A percentile compares a stretch with the other conserved stretches of the same genome.
These are phyloP conservation scores for Peromyscus californicus DNA, from an alignment of 2,113 vertebrate genomes.

Conservation along the genomic window DNA sequence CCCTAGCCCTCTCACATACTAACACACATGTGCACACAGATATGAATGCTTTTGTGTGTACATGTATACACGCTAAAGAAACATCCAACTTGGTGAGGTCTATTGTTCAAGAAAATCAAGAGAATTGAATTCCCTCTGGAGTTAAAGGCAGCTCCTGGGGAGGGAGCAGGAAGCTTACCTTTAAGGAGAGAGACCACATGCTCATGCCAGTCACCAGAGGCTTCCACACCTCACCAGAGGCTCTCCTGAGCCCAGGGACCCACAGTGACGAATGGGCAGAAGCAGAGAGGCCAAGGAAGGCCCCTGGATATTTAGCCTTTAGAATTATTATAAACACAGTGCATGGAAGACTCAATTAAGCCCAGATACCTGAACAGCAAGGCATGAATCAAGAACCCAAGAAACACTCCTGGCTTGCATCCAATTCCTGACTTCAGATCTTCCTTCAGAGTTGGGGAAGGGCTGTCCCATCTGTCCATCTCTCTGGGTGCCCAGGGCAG, in stretches of 20 bases:
- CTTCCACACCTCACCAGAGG: fast-evolving
- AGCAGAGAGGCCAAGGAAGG: background rate
- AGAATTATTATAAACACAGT: fast-evolving
- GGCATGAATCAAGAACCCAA: fast-evolving
- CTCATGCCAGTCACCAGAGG: background rate
- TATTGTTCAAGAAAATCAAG: background rate
- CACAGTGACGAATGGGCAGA: background rate
- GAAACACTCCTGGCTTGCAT: background rate
- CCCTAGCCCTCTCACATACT: fast-evolving
- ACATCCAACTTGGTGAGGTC: no score
- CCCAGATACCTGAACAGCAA: background rate
- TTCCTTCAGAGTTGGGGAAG: background rate
- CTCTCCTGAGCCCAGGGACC: no score
- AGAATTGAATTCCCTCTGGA: background rate
- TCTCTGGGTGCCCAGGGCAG: fast-evolving
- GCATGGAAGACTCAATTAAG: fast-evolving
- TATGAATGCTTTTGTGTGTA: no score
- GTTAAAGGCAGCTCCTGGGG: background rate
- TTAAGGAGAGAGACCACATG: fast-evolving
- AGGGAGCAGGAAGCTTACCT: fast-evolving
- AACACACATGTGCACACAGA: background rate
- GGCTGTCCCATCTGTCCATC: fast-evolving
- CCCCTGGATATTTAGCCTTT: no score
- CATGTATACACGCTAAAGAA: background rate
- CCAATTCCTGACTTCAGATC: background rate